These are phyloP conservation scores for Chelon auratus DNA, from an alignment of 2,797 vertebrate genomes.

Conservation along the genomic window DNA sequence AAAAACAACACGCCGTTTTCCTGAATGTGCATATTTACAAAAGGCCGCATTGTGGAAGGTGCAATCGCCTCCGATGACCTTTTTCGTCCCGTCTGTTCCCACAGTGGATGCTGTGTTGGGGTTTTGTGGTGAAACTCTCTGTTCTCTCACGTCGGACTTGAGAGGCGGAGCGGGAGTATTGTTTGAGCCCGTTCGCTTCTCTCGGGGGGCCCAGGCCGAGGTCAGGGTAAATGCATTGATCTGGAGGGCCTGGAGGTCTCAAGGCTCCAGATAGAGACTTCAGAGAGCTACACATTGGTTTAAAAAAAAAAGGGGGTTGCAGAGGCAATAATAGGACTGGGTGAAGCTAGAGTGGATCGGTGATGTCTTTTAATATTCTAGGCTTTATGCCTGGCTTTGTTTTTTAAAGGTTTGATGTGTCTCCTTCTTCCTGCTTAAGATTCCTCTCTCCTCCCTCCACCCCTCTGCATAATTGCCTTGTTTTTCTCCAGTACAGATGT, in stretches of 20 bases:
- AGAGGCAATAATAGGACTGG: constrained; percentile 34
- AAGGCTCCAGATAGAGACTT: constrained; percentile 70
- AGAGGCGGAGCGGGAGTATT: constrained; percentile 50
- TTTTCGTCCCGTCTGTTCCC: constrained; percentile 33
- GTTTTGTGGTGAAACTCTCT: constrained; percentile 33
- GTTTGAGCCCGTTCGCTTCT: constrained; percentile 64
- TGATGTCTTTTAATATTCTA: constrained; percentile 33
- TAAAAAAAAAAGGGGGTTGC: constrained; percentile 36
- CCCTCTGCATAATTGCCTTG: constrained; percentile 84
- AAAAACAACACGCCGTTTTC: not conserved
- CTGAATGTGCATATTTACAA: constrained; percentile 12
- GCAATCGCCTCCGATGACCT: constrained; percentile 20
- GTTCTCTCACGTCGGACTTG: constrained; percentile 52
- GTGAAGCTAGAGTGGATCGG: constrained; percentile 28
- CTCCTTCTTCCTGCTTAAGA: constrained; percentile 59
- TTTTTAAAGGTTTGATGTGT: constrained; percentile 51
- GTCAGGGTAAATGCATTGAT: constrained; percentile 74
- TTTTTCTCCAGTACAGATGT: constrained; percentile 87
- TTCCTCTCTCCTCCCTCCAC: constrained; percentile 66
- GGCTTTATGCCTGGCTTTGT: constrained; percentile 47
- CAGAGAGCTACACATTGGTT: constrained; percentile 24
- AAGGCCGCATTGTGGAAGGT: constrained; percentile 24
- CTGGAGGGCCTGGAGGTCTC: constrained; percentile 64
- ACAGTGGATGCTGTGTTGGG: constrained; percentile 33
- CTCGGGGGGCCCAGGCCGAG: constrained; percentile 53